Conservation (phyloP, 1,140 invertebrate genomes). For the Lysiphlebus fabarum region DNA sequence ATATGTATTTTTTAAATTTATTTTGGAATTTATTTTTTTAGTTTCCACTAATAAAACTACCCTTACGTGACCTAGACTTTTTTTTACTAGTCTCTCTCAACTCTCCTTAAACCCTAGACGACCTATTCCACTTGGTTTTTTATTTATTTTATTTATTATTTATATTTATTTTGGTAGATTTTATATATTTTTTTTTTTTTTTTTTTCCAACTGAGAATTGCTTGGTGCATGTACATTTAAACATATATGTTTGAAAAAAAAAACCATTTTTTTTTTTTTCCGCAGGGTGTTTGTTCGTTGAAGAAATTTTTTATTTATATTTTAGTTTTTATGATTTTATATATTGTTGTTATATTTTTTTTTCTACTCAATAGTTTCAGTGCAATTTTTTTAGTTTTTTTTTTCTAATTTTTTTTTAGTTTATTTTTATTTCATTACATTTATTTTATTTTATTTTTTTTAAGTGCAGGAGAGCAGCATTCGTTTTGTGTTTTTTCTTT, state of each 20-base stretch:
- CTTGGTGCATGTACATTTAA: slow-evolving; percentile 23
- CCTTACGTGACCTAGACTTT: slow-evolving; percentile 8
- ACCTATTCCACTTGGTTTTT: background rate
- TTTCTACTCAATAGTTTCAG: background rate
- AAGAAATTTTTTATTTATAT: background rate
- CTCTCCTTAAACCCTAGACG: slow-evolving; percentile 35
- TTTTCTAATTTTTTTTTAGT: slow-evolving; percentile 1
- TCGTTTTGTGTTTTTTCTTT: background rate
- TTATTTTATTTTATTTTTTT: background rate
- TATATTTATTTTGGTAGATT: background rate
- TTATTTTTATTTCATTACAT: background rate
- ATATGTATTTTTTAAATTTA: too few species aligned
- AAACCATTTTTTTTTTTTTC: slow-evolving; percentile 15
- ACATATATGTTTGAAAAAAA: slow-evolving; percentile 21
- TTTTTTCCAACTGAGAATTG: slow-evolving; percentile 21
- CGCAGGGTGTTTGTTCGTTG: background rate
- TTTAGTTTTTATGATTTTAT: background rate
- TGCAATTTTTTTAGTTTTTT: background rate
- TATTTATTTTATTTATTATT: too few species aligned
- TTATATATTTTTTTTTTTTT: slow-evolving; percentile 9
- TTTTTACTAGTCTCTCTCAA: slow-evolving; percentile 18
- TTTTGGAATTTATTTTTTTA: too few species aligned
- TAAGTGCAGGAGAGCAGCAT: background rate
- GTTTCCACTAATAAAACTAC: slow-evolving; percentile 1
- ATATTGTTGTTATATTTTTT: background rate